A percentile compares a stretch with the other conserved stretches of the same genome.
phyloP scores from a whole-genome alignment of 92 coral and sea anemone genomes.

The Blastomussa wellsi region DNA sequence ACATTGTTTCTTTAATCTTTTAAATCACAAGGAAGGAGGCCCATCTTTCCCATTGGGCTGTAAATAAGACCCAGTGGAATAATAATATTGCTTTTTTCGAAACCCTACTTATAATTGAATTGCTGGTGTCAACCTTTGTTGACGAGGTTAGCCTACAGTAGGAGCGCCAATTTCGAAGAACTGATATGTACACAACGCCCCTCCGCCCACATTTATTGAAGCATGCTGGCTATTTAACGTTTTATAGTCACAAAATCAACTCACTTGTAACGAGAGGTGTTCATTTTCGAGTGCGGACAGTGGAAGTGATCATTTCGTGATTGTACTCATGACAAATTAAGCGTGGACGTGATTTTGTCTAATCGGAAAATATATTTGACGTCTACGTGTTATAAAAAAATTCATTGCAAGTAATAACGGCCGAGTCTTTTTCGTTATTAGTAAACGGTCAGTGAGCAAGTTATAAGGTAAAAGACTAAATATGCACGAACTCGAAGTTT shows the following conservation, averaged over 20 bases:
- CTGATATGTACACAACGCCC: background rate
- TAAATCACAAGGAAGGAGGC: background rate
- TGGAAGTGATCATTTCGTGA: background rate
- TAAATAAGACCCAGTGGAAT: background rate
- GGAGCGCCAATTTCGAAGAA: background rate
- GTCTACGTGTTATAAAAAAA: background rate
- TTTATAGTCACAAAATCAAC: background rate
- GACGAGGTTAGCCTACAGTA: background rate
- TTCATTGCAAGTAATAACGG: background rate
- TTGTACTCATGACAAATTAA: background rate
- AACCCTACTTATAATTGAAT: background rate
- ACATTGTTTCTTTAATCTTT: background rate
- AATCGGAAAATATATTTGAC: background rate
- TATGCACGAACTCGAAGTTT: background rate
- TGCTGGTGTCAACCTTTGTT: background rate
- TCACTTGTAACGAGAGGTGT: background rate
- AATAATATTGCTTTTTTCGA: background rate
- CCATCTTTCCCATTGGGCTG: background rate
- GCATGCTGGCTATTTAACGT: background rate
- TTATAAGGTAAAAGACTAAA: background rate
- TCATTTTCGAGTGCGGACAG: background rate
- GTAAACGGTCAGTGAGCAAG: background rate
- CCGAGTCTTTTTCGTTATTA: background rate
- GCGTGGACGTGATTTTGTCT: constrained; percentile 14
- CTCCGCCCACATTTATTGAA: background rate